A percentile compares a stretch with the other conserved stretches of the same genome.
phyloP scores from a whole-genome alignment of 2,113 vertebrate genomes.

The Corythaeola cristata region DNA sequence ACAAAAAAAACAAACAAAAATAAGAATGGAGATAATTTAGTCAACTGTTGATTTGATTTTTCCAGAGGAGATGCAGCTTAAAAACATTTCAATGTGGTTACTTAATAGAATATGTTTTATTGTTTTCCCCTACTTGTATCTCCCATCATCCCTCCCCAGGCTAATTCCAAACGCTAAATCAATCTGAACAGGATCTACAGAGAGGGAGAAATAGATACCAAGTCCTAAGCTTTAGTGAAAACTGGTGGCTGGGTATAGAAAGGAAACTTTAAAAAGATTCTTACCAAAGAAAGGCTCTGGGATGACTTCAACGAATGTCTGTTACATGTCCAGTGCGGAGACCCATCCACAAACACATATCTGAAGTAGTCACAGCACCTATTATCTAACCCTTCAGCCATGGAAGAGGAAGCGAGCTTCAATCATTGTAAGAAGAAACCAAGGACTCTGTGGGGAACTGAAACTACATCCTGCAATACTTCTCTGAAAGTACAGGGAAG shows the following conservation, averaged over 20 bases:
- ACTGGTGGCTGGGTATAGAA: neutral
- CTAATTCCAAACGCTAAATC: neutral
- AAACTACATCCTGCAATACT: neutral
- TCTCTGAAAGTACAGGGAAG: neutral
- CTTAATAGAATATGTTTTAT: neutral
- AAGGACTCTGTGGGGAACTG: neutral
- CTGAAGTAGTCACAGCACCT: neutral
- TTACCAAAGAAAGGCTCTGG: neutral
- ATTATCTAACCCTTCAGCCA: neutral
- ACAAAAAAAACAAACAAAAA: neutral
- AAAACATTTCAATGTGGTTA: neutral
- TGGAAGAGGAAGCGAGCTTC: neutral
- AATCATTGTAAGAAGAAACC: neutral
- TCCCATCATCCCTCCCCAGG: neutral
- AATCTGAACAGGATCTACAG: neutral
- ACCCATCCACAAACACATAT: neutral
- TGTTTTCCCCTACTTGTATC: neutral
- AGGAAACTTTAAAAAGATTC: neutral
- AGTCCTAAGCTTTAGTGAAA: neutral
- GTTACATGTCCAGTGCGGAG: accelerated
- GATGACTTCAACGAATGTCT: neutral
- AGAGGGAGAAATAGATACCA: neutral
- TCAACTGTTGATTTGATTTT: neutral
- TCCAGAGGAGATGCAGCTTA: neutral
- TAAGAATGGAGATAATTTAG: neutral